These are phyloP conservation scores for Austrofundulus limnaeus DNA, from an alignment of 2,113 vertebrate genomes.

Conservation along the genomic window DNA sequence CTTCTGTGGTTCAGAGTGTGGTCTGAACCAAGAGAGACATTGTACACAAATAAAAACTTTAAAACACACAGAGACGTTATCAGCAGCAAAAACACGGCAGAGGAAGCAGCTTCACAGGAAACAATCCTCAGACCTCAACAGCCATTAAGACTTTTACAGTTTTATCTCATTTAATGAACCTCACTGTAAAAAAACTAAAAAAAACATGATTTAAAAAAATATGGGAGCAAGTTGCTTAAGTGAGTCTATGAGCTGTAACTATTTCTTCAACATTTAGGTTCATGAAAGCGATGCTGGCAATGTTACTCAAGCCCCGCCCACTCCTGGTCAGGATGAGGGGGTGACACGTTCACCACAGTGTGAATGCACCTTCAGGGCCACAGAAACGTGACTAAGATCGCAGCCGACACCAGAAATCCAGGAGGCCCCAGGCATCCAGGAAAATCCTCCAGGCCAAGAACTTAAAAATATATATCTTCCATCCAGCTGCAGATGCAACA, in stretches of 20 bases:
- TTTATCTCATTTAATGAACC: neutral
- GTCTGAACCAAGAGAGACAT: neutral
- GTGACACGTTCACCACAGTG: conserved; percentile 15
- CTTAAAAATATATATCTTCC: no score
- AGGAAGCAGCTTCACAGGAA: conserved; percentile 10
- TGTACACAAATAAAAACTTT: neutral
- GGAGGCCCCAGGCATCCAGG: no score
- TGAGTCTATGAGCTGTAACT: neutral
- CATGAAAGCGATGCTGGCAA: neutral
- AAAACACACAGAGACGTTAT: neutral
- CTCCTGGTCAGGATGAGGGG: conserved; percentile 1
- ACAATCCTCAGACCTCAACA: neutral
- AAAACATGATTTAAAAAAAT: neutral
- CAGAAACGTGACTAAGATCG: neutral
- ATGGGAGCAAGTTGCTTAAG: neutral
- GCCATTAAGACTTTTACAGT: neutral
- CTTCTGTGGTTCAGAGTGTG: neutral
- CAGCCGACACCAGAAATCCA: neutral
- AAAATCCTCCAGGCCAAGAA: no score
- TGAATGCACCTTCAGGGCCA: neutral
- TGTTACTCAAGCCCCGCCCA: neutral
- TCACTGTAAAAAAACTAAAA: conserved; percentile 12
- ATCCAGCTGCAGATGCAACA: no score
- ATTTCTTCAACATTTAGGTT: neutral
- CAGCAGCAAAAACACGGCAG: no score